Evolutionary conservation across 2,888 invertebrate genomes (phyloP).

Genomic region (Cordylochernes scorpioides): DNA sequence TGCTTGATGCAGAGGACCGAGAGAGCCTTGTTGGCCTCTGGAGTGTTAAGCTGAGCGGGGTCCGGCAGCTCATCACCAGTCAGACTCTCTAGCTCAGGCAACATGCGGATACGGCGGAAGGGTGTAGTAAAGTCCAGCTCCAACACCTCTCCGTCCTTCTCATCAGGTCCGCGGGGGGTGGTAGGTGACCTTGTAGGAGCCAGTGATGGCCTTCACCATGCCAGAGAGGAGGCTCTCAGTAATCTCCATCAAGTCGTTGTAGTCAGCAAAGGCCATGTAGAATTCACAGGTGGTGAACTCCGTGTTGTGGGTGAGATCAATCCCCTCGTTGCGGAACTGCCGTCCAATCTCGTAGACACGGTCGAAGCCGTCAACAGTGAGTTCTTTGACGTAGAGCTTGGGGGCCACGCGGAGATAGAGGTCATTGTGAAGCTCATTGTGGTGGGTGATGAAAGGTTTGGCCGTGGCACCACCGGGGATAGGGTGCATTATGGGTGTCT

Average conservation of each 20-base stretch:
- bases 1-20: constrained; percentile 52
- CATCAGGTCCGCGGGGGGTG: constrained; percentile 52
- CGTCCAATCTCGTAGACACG: constrained; percentile 42
- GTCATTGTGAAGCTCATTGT: constrained; percentile 93
- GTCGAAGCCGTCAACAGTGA: constrained; percentile 90
- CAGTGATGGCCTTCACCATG: constrained; percentile 76
- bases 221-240: constrained; percentile 73
- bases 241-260: constrained; percentile 70
- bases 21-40: constrained; percentile 42
- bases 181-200: constrained; percentile 63
- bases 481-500: constrained; percentile 99
- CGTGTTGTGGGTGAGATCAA: constrained; percentile 94
- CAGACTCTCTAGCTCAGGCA: constrained; percentile 56
- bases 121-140: constrained; percentile 94
- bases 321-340: constrained; percentile 93
- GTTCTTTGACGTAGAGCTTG: constrained; percentile 73
- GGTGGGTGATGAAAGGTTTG: constrained; percentile 92
- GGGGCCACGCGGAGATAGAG: constrained; percentile 93
- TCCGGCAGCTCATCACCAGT: constrained; percentile 28
- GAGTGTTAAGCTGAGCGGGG: constrained; percentile 15
- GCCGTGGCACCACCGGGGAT: constrained; percentile 95
- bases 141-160: constrained; percentile 64
- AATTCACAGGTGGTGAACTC: constrained; percentile 99
- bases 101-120: constrained; percentile 71
- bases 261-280: constrained; percentile 99